Percentiles rank a stretch among this genome's conserved stretches.
Conservation (phyloP, 2,888 invertebrate species). For the Cheilosia grossa region DNA sequence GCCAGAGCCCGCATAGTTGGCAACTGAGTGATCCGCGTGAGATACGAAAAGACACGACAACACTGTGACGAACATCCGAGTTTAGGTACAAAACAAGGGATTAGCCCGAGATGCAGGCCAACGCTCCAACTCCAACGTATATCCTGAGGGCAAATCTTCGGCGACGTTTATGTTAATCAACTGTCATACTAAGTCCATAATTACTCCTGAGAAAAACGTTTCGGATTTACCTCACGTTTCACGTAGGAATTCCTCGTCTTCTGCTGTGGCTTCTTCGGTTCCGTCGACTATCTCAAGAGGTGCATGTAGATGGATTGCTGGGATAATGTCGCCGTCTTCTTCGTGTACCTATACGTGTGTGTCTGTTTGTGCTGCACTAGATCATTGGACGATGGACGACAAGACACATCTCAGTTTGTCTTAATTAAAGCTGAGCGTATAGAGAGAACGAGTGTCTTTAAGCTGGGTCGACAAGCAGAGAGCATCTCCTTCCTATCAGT, state of each 20-base stretch:
- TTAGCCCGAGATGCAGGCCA: constrained; percentile 39
- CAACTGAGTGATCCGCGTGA: constrained; percentile 72
- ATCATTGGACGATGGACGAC: constrained; percentile 37
- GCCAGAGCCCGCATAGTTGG: constrained; percentile 16
- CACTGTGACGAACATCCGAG: constrained; percentile 66
- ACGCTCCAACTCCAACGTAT: constrained; percentile 31
- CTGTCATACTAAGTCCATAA: constrained; percentile 74
- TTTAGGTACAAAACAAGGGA: constrained; percentile 54
- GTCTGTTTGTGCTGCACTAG: constrained; percentile 41
- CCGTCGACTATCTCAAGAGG: constrained; percentile 21
- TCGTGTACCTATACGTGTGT: no score
- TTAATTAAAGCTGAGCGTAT: constrained; percentile 65
- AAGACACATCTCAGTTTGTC: constrained; percentile 55
- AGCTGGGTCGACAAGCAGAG: constrained; percentile 27
- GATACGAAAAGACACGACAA: constrained; percentile 71
- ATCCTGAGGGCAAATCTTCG: constrained; percentile 71
- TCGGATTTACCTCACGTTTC: constrained; percentile 73
- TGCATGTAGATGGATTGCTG: constrained; percentile 66
- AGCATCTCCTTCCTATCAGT: background rate
- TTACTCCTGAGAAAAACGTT: constrained; percentile 74
- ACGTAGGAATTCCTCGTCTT: constrained; percentile 43
- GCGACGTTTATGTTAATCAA: constrained; percentile 75
- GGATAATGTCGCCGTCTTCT: constrained; percentile 64
- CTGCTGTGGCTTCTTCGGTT: constrained; percentile 7
- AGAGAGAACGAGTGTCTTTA: constrained; percentile 36